A percentile compares a stretch with the other conserved stretches of the same genome.
phyloP scores from a whole-genome alignment of 1,140 invertebrate species.

The Sitodiplosis mosellana region DNA sequence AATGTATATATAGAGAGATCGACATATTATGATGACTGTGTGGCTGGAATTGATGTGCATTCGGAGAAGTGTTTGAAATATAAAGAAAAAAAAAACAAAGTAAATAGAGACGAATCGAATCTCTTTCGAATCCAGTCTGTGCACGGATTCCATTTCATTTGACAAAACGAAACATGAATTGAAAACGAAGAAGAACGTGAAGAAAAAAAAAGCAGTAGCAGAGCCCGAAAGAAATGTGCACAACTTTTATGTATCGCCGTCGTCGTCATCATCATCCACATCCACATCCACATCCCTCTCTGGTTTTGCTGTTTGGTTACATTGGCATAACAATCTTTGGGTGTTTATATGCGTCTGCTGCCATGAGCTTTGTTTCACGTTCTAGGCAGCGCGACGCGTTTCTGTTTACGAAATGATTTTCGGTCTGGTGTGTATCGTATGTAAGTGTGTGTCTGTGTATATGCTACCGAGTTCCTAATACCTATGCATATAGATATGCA shows the following conservation, averaged over 20 bases:
- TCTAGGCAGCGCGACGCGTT: background rate
- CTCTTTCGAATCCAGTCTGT: too few relatives aligned
- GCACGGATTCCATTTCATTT: too few relatives aligned
- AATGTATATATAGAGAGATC: too few relatives aligned
- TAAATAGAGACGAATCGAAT: background rate
- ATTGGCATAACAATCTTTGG: conserved; percentile 4
- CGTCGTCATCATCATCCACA: too few relatives aligned
- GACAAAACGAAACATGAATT: background rate
- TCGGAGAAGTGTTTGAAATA: background rate
- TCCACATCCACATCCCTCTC: background rate
- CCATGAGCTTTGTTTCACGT: too few relatives aligned
- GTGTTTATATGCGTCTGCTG: background rate
- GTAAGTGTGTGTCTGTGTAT: too few relatives aligned
- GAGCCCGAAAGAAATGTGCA: background rate
- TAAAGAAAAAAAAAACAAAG: conserved; percentile 4
- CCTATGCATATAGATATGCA: too few relatives aligned
- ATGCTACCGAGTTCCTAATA: conserved; percentile 4
- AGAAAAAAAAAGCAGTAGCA: too few relatives aligned
- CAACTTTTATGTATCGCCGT: background rate
- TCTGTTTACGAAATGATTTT: too few relatives aligned
- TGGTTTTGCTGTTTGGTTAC: conserved; percentile 4
- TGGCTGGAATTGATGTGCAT: too few relatives aligned
- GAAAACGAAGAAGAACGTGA: background rate
- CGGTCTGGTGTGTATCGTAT: too few relatives aligned
- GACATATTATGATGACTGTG: too few relatives aligned